phyloP scores from a whole-genome alignment of 2,888 invertebrate genomes.

The Brachyptera risi region DNA sequence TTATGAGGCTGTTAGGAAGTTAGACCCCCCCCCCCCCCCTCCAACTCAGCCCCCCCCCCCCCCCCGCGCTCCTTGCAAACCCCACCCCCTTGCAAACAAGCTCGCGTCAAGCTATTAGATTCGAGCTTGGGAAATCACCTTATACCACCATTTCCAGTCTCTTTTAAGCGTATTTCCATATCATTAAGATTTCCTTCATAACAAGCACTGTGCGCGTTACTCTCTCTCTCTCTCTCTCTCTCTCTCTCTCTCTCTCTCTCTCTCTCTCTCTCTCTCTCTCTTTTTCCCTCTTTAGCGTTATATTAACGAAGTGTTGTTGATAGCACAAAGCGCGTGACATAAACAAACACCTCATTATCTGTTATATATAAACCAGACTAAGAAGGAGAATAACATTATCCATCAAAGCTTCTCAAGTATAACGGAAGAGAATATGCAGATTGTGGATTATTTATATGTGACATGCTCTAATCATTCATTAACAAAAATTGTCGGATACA shows the following conservation, averaged over 20 bases:
- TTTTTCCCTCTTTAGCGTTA: background rate
- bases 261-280: background rate
- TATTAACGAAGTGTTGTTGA: background rate
- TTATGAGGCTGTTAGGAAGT: slow-evolving; percentile 21
- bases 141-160: slow-evolving; percentile 5
- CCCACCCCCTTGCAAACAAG: background rate
- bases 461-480: too few relatives aligned
- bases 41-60: background rate
- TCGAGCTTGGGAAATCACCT: slow-evolving; percentile 11
- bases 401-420: too few relatives aligned
- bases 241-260: too few relatives aligned
- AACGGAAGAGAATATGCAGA: too few relatives aligned
- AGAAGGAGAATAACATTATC: too few relatives aligned
- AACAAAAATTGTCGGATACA: too few relatives aligned
- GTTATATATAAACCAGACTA: too few relatives aligned
- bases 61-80: background rate
- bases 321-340: background rate
- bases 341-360: too few relatives aligned
- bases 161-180: slow-evolving; percentile 9
- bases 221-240: too few relatives aligned
- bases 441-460: too few relatives aligned
- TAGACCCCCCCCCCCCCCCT: slow-evolving; percentile 5
- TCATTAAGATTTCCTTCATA: slow-evolving; percentile 11
- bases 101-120: slow-evolving; percentile 5
- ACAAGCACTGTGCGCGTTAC: too few relatives aligned